These are phyloP conservation scores for Drosophila affinis DNA, from an alignment of 2,888 invertebrate genomes.

Conservation along the genomic window DNA sequence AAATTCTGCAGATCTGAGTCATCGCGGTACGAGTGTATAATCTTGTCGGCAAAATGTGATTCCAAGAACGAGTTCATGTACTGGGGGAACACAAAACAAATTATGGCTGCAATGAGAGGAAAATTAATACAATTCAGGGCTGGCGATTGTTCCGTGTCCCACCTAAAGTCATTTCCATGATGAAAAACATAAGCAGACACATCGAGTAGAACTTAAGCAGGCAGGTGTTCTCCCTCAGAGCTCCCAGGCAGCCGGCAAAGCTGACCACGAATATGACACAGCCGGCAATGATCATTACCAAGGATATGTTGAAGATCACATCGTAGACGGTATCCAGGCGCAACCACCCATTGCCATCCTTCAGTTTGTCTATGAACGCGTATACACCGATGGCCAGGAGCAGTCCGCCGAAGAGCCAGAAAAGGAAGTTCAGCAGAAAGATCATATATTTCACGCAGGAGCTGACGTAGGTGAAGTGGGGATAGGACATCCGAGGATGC, in stretches of 20 bases:
- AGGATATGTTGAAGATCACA: constrained; percentile 94
- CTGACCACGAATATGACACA: constrained; percentile 96
- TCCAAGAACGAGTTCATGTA: constrained; percentile 93
- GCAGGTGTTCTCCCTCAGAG: constrained; percentile 93
- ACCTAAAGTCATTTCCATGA: constrained; percentile 93
- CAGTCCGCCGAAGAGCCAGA: constrained; percentile 93
- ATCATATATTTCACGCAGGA: constrained; percentile 84
- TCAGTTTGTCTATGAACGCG: constrained; percentile 94
- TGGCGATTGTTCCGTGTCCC: not conserved
- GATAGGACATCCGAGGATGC: constrained; percentile 74
- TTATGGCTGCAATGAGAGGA: constrained; percentile 86
- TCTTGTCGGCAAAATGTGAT: constrained; percentile 94
- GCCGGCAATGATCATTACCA: constrained; percentile 95
- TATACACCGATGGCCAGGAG: constrained; percentile 94
- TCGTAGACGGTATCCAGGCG: constrained; percentile 94
- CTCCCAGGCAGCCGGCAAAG: constrained; percentile 95
- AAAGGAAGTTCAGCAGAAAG: constrained; percentile 84
- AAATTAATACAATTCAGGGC: not conserved
- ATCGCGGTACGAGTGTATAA: constrained; percentile 95
- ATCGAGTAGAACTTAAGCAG: constrained; percentile 96
- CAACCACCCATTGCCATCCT: constrained; percentile 93
- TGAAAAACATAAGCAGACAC: constrained; percentile 93
- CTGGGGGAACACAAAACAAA: constrained; percentile 96
- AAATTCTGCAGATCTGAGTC: constrained; percentile 97
- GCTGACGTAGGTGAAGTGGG: constrained; percentile 83